Evolutionary conservation across 1,140 invertebrate species (phyloP).

Genomic region (Formica selysi): DNA sequence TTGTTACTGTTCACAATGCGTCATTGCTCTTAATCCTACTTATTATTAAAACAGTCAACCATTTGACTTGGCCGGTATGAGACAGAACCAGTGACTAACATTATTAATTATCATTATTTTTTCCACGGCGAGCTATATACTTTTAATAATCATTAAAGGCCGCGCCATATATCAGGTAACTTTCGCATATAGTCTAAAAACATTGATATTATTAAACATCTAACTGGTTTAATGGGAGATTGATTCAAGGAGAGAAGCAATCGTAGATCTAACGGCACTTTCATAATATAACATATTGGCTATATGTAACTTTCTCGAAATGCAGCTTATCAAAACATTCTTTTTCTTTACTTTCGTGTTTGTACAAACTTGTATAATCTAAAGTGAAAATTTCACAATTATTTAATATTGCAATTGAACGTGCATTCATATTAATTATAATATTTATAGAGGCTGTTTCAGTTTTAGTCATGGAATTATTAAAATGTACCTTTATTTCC

Average conservation of each 20-base stretch:
- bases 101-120: constrained; percentile 63
- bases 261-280: constrained; percentile 36
- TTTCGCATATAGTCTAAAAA: constrained; percentile 28
- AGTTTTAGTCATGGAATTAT: not conserved
- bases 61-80: constrained; percentile 39
- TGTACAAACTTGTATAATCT: not conserved
- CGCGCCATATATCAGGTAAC: constrained; percentile 47
- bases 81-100: constrained; percentile 42
- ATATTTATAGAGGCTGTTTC: not conserved
- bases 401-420: constrained; percentile 3
- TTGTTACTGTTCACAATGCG: constrained; percentile 57
- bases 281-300: constrained; percentile 3
- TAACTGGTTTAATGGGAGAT: not conserved
- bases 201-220: constrained; percentile 59
- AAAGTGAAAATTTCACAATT: not conserved
- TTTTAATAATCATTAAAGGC: constrained; percentile 60
- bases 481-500: constrained; percentile 14
- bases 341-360: not conserved
- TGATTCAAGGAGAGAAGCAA: not conserved
- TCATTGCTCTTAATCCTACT: constrained; percentile 75
- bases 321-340: constrained; percentile 12
- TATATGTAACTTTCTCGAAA: not conserved
- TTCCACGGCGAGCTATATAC: constrained; percentile 32
- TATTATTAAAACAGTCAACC: constrained; percentile 76
- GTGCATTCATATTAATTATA: not conserved